phyloP scores from a whole-genome alignment of 2,888 invertebrate species.

The Caenorhabditis auriculariae region DNA sequence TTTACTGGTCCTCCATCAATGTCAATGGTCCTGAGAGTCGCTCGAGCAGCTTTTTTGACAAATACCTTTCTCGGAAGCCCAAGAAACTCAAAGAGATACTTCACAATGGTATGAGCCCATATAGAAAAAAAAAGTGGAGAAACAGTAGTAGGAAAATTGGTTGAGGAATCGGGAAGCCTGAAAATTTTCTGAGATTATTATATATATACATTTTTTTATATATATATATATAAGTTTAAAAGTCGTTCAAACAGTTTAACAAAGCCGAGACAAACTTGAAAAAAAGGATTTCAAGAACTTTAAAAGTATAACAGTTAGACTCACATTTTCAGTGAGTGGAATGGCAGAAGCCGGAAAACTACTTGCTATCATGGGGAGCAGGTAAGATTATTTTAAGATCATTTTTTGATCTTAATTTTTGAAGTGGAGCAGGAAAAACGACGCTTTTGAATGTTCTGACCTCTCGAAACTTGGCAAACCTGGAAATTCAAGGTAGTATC shows the following conservation, averaged over 20 bases:
- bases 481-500: conserved; percentile 39
- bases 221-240: neutral
- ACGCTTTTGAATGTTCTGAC: conserved; percentile 84
- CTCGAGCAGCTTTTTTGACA: conserved; percentile 11
- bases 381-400: conserved; percentile 6
- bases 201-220: neutral
- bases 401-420: conserved; percentile 5
- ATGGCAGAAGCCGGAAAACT: conserved; percentile 44
- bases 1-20: conserved; percentile 36
- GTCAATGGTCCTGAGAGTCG: conserved; percentile 33
- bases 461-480: conserved; percentile 68
- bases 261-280: too few relatives aligned
- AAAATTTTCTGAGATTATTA: neutral
- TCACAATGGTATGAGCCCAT: conserved; percentile 32
- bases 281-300: too few relatives aligned
- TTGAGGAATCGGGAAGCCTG: too few relatives aligned
- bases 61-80: conserved; percentile 5
- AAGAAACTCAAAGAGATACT: conserved; percentile 33
- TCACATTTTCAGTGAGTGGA: conserved; percentile 36
- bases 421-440: conserved; percentile 78
- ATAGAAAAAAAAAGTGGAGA: too few relatives aligned
- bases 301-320: neutral
- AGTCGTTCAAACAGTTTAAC: too few relatives aligned
- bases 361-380: conserved; percentile 46
- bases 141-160: too few relatives aligned